A percentile compares a stretch with the other conserved stretches of the same genome.
Evolutionary conservation across 2,888 invertebrate genomes (phyloP).

Genomic region (Watsonalla cultraria): DNA sequence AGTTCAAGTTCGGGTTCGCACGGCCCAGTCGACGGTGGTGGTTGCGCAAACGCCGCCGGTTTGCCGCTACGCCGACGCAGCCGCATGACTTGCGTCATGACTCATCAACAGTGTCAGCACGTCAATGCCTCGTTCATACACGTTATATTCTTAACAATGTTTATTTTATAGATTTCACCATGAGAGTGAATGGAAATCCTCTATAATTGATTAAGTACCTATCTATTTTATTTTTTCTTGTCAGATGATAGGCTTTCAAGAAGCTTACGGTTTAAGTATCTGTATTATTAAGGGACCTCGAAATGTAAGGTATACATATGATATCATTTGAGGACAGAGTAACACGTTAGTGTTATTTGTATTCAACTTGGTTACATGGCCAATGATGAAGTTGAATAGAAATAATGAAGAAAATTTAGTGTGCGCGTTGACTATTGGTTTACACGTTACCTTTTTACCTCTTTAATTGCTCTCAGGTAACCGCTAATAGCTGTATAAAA

Average conservation of each 20-base stretch:
- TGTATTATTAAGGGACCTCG: constrained; percentile 5
- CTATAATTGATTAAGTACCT: constrained; percentile 44
- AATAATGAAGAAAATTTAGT: constrained; percentile 63
- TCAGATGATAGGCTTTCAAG: constrained; percentile 27
- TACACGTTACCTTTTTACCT: constrained; percentile 58
- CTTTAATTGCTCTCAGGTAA: constrained; percentile 70
- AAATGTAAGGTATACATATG: constrained; percentile 1
- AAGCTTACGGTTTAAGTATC: background rate
- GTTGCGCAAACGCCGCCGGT: constrained; percentile 45
- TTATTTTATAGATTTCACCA: constrained; percentile 47
- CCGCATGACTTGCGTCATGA: constrained; percentile 49
- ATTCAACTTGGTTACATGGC: constrained; percentile 68
- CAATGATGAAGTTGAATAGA: constrained; percentile 59
- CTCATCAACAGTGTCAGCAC: constrained; percentile 60
- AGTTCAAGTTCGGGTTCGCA: constrained; percentile 69
- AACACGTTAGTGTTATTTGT: too few species aligned
- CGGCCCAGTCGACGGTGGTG: constrained; percentile 27
- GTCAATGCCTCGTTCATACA: constrained; percentile 60
- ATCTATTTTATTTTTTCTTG: constrained; percentile 28
- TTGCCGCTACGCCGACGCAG: constrained; percentile 27
- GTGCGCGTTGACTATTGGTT: constrained; percentile 46
- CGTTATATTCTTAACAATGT: constrained; percentile 45
- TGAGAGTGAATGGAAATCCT: constrained; percentile 41
- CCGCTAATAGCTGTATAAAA: constrained; percentile 57
- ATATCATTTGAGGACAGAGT: constrained; percentile 14